Evolutionary conservation across 30 jellyfish, hydroid and myxozoan genomes (phyloP).

Genomic region (Turritopsis dohrnii): DNA sequence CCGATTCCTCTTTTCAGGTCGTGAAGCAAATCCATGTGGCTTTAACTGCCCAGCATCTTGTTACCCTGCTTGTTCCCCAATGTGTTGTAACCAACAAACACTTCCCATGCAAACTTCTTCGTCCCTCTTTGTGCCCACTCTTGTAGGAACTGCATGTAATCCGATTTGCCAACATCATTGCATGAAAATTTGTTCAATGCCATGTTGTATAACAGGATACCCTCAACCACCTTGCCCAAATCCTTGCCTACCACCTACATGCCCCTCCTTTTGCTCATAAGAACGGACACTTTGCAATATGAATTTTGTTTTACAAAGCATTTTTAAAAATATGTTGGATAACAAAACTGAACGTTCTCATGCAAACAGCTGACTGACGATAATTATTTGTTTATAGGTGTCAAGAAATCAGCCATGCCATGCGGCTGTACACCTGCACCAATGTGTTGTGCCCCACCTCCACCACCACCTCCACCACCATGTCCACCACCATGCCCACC

Average conservation of each 20-base stretch:
- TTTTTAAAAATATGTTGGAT: neutral
- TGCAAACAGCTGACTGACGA: conserved; percentile 15
- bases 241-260: conserved; percentile 14
- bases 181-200: conserved; percentile 76
- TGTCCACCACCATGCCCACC: conserved; percentile 54
- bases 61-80: conserved; percentile 87
- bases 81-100: conserved; percentile 73
- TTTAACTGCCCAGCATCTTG: conserved; percentile 67
- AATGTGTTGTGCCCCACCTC: conserved; percentile 71
- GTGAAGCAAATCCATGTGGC: conserved; percentile 47
- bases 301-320: neutral
- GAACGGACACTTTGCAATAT: neutral
- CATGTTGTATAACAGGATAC: conserved; percentile 68
- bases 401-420: conserved; percentile 83
- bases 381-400: conserved; percentile 44
- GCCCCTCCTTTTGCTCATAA: conserved; percentile 7
- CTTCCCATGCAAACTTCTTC: conserved; percentile 72
- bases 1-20: conserved; percentile 18
- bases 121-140: conserved; percentile 73
- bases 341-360: neutral
- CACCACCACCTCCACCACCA: conserved; percentile 91
- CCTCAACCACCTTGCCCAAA: conserved; percentile 68
- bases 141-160: conserved; percentile 93
- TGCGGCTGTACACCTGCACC: conserved; percentile 88
- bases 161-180: conserved; percentile 89